A percentile compares a stretch with the other conserved stretches of the same genome.
phyloP scores from a whole-genome alignment of 2,888 invertebrate species.

The Watsonalla cultraria region DNA sequence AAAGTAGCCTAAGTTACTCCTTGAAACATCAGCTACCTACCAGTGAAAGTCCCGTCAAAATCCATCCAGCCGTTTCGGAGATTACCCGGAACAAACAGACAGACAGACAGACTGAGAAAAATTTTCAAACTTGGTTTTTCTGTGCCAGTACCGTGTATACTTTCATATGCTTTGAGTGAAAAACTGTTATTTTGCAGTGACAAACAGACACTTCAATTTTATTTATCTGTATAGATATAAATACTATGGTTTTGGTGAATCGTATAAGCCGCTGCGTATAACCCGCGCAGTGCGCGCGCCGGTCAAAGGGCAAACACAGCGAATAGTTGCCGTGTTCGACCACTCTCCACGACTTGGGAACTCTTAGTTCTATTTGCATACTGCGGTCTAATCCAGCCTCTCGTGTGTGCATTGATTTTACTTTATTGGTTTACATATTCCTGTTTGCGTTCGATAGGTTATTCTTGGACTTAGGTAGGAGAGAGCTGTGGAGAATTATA shows the following conservation, averaged over 20 bases:
- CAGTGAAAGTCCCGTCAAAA: no score
- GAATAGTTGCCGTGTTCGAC: slow-evolving; percentile 36
- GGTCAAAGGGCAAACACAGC: slow-evolving; percentile 54
- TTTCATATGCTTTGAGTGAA: no score
- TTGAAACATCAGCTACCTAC: no score
- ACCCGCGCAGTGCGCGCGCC: slow-evolving; percentile 25
- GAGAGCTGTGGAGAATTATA: slow-evolving; percentile 4
- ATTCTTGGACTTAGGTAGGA: slow-evolving; percentile 6
- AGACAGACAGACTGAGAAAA: no score
- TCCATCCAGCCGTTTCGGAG: no score
- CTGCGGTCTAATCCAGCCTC: slow-evolving; percentile 7
- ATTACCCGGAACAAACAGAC: no score
- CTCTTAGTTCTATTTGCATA: slow-evolving; percentile 8
- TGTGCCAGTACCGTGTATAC: no score
- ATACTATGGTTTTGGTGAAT: slow-evolving; percentile 5
- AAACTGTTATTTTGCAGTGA: no score
- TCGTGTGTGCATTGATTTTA: slow-evolving; percentile 9
- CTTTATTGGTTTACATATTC: slow-evolving; percentile 21
- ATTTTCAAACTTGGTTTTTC: no score
- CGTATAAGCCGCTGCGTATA: slow-evolving; percentile 9
- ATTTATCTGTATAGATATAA: no score
- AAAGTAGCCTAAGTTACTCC: no score
- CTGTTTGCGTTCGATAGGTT: slow-evolving; percentile 2
- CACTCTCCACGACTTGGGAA: slow-evolving; percentile 37
- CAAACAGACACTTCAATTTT: no score